Base-by-base conservation (phyloP, 2,797 vertebrate genomes). In the Typhlichthys eigenmanni region DNA sequence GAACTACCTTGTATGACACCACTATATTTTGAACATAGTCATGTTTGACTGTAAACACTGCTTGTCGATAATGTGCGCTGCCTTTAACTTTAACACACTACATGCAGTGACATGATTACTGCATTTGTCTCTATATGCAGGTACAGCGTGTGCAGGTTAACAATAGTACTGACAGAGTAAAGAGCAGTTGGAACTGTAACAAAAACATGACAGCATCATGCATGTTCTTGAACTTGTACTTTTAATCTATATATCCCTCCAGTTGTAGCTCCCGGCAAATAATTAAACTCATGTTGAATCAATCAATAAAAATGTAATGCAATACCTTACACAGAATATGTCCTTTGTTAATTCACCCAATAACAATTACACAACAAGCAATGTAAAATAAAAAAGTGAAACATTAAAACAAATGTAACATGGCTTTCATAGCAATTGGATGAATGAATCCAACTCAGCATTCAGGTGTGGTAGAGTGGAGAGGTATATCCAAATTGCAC, bases 301-400 rank as follows among this genome's bases (percentile, higher is more conserved):
- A 69, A 75, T 78, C 68, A 92, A 92, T 91, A 92, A 92, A 91
- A 47, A 46, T 73, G 51, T 64, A 79, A 86, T 81, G 80, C 82
- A 85, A 84, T 83, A 85, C 62, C 63, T 82, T 19, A 58, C 61
- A 58, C 61, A 17, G 13, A 51, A 13, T 12, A 48, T 55, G 13
- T n/a, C 13, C 46, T 65, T 55, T 38, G 29, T 50, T 0, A 56
- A 64, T 75, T 60, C 14, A 52, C 54, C 69, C 13, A 55, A 7
- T 49, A 47, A 1, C 0, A 66, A 43, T 34, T 38, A 38, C 34
- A 38, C 34, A 38, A 38, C 7, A 38, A 1, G 6, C 34, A 38
- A 38, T 6, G 8, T 38, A 6, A 1, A 38, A 6, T 38, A 38
- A 38, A 38, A 19, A 19, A 47, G 46, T 47, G 47, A 12, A 12